Percentiles rank a stretch among this genome's conserved stretches.
phyloP scores from a whole-genome alignment of 2,888 invertebrate genomes.

The Gnatocerus cornutus region DNA sequence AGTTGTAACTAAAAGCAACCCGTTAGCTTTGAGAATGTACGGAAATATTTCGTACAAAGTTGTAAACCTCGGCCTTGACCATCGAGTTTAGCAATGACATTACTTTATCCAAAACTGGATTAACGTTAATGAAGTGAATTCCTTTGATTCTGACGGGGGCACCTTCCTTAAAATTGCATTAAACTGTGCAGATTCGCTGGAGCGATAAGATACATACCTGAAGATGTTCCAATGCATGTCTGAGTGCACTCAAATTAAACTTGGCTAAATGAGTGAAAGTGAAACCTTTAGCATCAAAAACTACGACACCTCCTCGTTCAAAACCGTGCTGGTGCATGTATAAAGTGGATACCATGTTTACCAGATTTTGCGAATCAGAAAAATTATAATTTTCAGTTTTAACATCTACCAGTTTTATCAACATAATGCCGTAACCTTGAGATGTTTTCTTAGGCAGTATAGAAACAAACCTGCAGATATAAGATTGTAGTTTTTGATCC shows the following conservation, averaged over 20 bases:
- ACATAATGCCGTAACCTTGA: neutral
- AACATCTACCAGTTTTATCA: neutral
- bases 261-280: constrained; percentile 2
- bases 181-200: neutral
- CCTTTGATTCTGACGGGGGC: neutral
- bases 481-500: neutral
- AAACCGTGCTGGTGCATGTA: constrained; percentile 13
- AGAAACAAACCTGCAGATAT: neutral
- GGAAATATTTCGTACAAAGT: neutral
- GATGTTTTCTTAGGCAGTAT: constrained; percentile 8
- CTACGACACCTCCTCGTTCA: neutral
- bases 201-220: constrained; percentile 2
- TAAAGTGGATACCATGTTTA: neutral
- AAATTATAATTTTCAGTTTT: neutral
- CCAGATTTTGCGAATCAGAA: neutral
- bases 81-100: neutral
- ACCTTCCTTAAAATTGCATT: neutral
- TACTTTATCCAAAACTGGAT: neutral
- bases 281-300: constrained; percentile 7
- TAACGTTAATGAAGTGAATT: neutral
- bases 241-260: neutral
- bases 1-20: neutral
- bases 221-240: neutral
- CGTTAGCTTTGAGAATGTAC: neutral
- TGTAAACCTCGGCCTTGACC: neutral